A percentile compares a stretch with the other conserved stretches of the same genome.
Evolutionary conservation across 2,888 invertebrate species (phyloP).

Genomic region (Lycia hirtaria): DNA sequence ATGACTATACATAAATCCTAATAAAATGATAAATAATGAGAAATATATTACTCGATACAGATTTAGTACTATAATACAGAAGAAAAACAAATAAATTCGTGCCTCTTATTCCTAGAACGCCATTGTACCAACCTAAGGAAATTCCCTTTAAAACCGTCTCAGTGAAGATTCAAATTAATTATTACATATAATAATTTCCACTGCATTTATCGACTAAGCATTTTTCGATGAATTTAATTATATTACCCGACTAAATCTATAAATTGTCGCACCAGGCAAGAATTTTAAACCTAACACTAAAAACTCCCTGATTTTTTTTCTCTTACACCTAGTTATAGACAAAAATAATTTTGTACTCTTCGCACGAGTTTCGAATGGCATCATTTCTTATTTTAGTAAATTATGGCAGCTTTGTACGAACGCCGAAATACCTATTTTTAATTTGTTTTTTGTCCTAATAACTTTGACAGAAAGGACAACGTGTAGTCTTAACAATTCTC

Average conservation of each 20-base stretch:
- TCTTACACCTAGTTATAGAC: constrained; percentile 82
- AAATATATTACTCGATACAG: constrained; percentile 76
- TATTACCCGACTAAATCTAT: constrained; percentile 52
- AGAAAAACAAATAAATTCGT: constrained; percentile 84
- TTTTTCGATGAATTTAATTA: constrained; percentile 55
- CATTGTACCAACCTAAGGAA: constrained; percentile 58
- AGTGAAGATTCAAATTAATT: constrained; percentile 37
- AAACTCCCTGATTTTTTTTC: constrained; percentile 83
- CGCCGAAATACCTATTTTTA: constrained; percentile 50
- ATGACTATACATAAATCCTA: constrained; percentile 48
- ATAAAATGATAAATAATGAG: constrained; percentile 60
- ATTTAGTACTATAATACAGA: constrained; percentile 64
- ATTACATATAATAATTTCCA: constrained; percentile 33
- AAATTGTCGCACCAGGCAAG: constrained; percentile 77
- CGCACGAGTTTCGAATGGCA: constrained; percentile 81
- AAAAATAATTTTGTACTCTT: constrained; percentile 86
- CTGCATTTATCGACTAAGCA: constrained; percentile 46
- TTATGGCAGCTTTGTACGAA: constrained; percentile 79
- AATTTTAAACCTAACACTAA: constrained; percentile 76
- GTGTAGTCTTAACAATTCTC: constrained; percentile 25
- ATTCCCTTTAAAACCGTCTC: constrained; percentile 42
- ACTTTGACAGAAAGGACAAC: constrained; percentile 40
- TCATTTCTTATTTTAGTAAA: constrained; percentile 63
- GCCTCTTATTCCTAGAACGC: constrained; percentile 80
- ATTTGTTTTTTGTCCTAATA: constrained; percentile 33